A percentile compares a stretch with the other conserved stretches of the same genome.
Evolutionary conservation across 2,888 invertebrate genomes (phyloP).

Genomic region (Furcula furcula): DNA sequence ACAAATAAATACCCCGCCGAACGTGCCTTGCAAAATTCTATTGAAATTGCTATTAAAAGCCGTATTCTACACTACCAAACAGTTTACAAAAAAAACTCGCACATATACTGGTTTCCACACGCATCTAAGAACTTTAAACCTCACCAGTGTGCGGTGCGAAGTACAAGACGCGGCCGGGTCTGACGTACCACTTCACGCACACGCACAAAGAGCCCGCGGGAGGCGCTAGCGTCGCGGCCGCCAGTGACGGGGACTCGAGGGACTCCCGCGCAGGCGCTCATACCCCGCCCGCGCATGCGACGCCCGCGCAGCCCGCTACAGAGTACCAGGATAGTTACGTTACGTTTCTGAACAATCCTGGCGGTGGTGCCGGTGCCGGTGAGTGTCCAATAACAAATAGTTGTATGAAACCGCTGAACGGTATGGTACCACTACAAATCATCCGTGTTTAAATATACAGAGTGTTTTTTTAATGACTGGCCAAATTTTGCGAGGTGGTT

Average conservation of each 20-base stretch:
- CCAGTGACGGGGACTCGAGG: conserved; percentile 59
- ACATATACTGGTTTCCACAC: too few relatives aligned
- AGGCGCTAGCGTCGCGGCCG: conserved; percentile 44
- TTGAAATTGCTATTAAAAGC: too few relatives aligned
- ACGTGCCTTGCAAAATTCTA: too few relatives aligned
- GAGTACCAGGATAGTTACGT: conserved; percentile 86
- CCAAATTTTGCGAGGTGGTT: too few relatives aligned
- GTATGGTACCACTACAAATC: too few relatives aligned
- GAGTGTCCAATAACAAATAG: too few relatives aligned
- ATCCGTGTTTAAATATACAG: too few relatives aligned
- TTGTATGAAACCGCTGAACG: too few relatives aligned
- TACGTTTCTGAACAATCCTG: conserved; percentile 84
- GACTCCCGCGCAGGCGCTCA: conserved; percentile 88
- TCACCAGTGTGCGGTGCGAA: conserved; percentile 94
- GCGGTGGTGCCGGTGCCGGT: conserved; percentile 6
- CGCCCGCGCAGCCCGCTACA: conserved; percentile 51
- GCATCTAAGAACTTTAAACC: neutral
- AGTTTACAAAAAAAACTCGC: too few relatives aligned
- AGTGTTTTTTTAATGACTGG: too few relatives aligned
- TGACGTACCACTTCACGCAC: conserved; percentile 97
- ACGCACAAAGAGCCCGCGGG: conserved; percentile 86
- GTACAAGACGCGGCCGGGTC: conserved; percentile 97
- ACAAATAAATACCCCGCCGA: too few relatives aligned
- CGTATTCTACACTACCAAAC: too few relatives aligned
- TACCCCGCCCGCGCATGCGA: conserved; percentile 60